These are phyloP conservation scores for Oscheius sp. DNA, from an alignment of 2,888 invertebrate genomes.

Conservation along the genomic window DNA sequence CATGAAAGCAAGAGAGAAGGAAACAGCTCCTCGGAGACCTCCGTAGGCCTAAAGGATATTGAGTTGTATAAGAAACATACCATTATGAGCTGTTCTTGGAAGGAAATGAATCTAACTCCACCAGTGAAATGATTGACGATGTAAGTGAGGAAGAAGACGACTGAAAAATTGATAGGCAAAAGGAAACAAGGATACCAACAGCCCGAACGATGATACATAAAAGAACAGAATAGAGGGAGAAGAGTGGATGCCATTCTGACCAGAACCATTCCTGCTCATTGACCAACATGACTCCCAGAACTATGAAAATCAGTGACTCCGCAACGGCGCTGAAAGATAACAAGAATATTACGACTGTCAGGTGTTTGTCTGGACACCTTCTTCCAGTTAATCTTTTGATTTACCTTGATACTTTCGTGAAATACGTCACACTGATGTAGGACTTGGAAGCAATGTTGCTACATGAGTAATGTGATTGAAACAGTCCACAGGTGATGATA, in stretches of 20 bases:
- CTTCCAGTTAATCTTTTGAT: not conserved
- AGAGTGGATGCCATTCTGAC: constrained; percentile 62
- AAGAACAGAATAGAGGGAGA: constrained; percentile 58
- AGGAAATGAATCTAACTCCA: constrained; percentile 72
- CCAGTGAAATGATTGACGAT: constrained; percentile 73
- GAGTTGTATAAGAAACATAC: constrained; percentile 58
- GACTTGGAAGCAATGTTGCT: constrained; percentile 75
- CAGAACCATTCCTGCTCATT: constrained; percentile 67
- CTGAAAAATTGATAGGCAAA: too few relatives aligned
- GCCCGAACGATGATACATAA: constrained; percentile 61
- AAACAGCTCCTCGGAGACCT: constrained; percentile 75
- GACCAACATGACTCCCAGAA: constrained; percentile 75
- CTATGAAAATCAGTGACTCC: constrained; percentile 76
- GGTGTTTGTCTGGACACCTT: too few relatives aligned
- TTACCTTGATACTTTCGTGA: constrained; percentile 73
- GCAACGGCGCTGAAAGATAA: constrained; percentile 72
- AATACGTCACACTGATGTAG: constrained; percentile 74
- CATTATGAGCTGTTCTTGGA: constrained; percentile 75
- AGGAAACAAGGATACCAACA: constrained; percentile 35
- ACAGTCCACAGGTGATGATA: constrained; percentile 75
- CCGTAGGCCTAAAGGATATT: constrained; percentile 73
- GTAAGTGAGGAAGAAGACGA: constrained; percentile 73
- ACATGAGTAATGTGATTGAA: constrained; percentile 75
- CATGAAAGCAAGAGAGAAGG: constrained; percentile 75
- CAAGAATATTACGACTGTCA: too few relatives aligned